These are phyloP conservation scores for Cavia porcellus DNA, from an alignment of 2,113 vertebrate genomes.

Conservation along the genomic window DNA sequence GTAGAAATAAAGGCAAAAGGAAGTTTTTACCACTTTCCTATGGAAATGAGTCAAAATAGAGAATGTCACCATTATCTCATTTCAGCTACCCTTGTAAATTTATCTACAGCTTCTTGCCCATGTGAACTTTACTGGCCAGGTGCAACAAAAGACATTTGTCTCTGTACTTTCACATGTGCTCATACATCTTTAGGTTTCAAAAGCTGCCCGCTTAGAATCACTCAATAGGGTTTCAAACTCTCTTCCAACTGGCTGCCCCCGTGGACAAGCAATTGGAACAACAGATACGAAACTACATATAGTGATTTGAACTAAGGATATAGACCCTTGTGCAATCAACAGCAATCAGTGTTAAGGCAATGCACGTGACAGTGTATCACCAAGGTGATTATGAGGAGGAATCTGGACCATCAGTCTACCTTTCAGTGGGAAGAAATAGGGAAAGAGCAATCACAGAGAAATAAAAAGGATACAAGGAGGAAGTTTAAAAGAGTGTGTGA, in stretches of 20 bases:
- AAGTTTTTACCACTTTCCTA: not conserved
- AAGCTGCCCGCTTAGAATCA: not conserved
- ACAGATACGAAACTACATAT: not conserved
- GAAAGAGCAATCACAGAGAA: not conserved
- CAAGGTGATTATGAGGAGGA: not conserved
- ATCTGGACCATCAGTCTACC: not conserved
- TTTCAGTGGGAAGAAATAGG: not conserved
- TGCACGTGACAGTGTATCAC: not conserved
- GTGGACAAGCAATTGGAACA: not conserved
- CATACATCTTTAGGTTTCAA: not conserved
- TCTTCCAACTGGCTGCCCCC: not conserved
- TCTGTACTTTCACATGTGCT: not conserved
- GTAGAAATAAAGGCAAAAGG: not conserved
- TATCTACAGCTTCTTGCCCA: not conserved
- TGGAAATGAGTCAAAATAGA: not conserved
- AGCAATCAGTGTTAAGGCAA: not conserved
- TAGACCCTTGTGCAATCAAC: not conserved
- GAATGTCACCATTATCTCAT: not conserved
- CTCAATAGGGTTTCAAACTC: not conserved
- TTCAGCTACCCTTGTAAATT: not conserved
- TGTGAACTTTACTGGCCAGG: rapidly evolving
- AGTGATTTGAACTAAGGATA: not conserved
- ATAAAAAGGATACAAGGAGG: not conserved
- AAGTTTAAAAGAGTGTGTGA: not conserved
- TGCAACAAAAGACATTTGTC: not conserved